Evolutionary conservation across 2,113 vertebrate species (phyloP), one percentile per base, ranked within the genome.

Genomic region (Gymnorhina tibicen): DNA sequence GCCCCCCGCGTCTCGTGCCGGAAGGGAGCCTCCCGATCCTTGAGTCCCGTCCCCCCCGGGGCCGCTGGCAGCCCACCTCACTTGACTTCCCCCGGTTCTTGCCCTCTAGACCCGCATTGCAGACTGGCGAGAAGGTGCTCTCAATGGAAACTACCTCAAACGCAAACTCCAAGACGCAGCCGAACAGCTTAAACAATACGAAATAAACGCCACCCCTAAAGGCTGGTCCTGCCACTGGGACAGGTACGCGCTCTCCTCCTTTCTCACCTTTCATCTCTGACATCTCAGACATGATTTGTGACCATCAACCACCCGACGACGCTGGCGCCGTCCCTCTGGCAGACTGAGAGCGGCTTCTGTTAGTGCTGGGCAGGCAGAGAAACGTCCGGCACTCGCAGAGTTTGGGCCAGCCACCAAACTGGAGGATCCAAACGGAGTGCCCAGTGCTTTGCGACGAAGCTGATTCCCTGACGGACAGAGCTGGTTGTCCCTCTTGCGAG

Each of bases 151-250:
- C 98, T 99, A 99, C 99, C 99, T 99, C 95, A 99, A 99, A 97
- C 99, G 99, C 98, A 99, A 99, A 98, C 98, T 99, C 91, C 99
- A 99, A 97, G 99, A 99, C 93, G 99, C 99, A 96, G 99, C 99
- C 55, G 99, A 99, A 98, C 99, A 99, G 98, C 99, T 99, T 98
- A 99, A 99, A 99, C 99, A 99, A 98, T 99, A 99, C 98, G 99
- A 99, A 99, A 99, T 99, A 99, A 99, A 99, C 99, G 99, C 99
- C 99, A 98, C 99, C 98, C 99, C 99, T 98, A 99, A 99, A 99
- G 99, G 99, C 99, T 99, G 99, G 99, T 99, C 99, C 99, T 99
- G 99, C 99, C 99, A 99, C 99, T 99, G 99, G 99, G 99, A 99
- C 99, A 99, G 99, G 99, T 99, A 99, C 99, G 99, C 98, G 99